A percentile compares a stretch with the other conserved stretches of the same genome.
Evolutionary conservation across 2,113 vertebrate species (phyloP).

Genomic region (Strix uralensis): DNA sequence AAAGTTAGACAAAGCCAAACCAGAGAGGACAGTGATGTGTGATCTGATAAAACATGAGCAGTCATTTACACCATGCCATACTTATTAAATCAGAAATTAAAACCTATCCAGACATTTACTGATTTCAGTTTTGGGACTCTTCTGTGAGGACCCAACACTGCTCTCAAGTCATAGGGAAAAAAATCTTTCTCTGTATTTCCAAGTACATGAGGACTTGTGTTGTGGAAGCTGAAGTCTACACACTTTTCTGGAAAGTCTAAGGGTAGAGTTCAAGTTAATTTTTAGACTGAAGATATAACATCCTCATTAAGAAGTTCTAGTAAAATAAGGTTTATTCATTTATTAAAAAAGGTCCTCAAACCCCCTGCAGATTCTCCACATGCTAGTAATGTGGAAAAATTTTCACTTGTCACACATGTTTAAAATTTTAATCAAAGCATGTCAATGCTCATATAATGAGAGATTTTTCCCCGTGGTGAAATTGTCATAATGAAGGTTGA

Average conservation of each 20-base stretch:
- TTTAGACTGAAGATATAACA: background rate
- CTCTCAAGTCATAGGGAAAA: background rate
- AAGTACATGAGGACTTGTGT: background rate
- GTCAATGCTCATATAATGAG: slow-evolving; percentile 3
- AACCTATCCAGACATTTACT: background rate
- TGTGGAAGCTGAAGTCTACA: background rate
- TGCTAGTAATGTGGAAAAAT: background rate
- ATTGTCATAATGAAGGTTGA: background rate
- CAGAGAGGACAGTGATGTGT: background rate
- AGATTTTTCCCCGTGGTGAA: background rate
- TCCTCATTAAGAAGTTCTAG: slow-evolving; percentile 15
- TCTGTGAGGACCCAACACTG: background rate
- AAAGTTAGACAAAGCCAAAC: background rate
- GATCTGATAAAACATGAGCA: background rate
- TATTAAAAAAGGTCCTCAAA: background rate
- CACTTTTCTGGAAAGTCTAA: background rate
- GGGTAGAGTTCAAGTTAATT: background rate
- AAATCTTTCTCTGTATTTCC: background rate
- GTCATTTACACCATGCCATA: background rate
- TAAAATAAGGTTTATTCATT: background rate
- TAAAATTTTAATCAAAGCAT: slow-evolving; percentile 60
- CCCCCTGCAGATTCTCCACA: slow-evolving; percentile 25
- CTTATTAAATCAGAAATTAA: background rate
- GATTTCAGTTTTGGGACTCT: background rate
- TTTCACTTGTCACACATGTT: slow-evolving; percentile 32